Percentiles rank a stretch among this genome's conserved stretches.
Evolutionary conservation across 2,113 vertebrate species (phyloP).

Genomic region (Hemichromis elongatus): DNA sequence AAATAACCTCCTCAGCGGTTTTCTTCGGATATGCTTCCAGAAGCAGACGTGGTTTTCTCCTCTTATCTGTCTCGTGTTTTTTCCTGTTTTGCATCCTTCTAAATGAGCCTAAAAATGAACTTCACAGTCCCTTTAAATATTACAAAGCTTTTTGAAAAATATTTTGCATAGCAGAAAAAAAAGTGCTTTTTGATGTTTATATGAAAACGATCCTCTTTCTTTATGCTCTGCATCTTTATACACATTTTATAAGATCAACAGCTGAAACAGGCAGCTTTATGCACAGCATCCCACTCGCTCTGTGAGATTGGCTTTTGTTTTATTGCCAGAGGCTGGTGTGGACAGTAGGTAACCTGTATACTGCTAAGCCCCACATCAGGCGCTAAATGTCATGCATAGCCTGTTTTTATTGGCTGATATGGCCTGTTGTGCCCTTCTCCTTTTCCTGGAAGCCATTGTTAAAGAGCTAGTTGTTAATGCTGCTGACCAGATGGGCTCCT

Average conservation of each 20-base stretch:
- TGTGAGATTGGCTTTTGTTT: slow-evolving; percentile 72
- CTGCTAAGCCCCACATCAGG: slow-evolving; percentile 53
- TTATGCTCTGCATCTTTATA: slow-evolving; percentile 20
- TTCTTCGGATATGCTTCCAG: neutral
- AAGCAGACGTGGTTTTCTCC: neutral
- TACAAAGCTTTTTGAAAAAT: neutral
- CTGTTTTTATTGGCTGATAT: slow-evolving; percentile 76
- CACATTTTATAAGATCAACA: slow-evolving; percentile 52
- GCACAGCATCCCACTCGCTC: slow-evolving; percentile 27
- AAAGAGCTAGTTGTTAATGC: slow-evolving; percentile 77
- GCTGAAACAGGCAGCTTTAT: slow-evolving; percentile 48
- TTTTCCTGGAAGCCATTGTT: slow-evolving; percentile 72
- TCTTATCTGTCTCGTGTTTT: neutral
- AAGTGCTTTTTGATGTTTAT: neutral
- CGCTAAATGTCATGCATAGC: slow-evolving; percentile 77
- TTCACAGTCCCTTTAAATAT: neutral
- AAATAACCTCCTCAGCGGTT: neutral
- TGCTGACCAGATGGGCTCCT: slow-evolving; percentile 75
- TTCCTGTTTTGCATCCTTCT: neutral
- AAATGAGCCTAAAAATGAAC: neutral
- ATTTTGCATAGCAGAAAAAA: neutral
- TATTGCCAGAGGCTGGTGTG: slow-evolving; percentile 58
- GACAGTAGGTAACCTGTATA: slow-evolving; percentile 60
- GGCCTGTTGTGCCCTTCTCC: slow-evolving; percentile 73
- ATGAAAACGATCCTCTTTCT: slow-evolving; percentile 28